Evolutionary conservation across 2,797 vertebrate species (phyloP).

Genomic region (Synaphobranchus kaupii): DNA sequence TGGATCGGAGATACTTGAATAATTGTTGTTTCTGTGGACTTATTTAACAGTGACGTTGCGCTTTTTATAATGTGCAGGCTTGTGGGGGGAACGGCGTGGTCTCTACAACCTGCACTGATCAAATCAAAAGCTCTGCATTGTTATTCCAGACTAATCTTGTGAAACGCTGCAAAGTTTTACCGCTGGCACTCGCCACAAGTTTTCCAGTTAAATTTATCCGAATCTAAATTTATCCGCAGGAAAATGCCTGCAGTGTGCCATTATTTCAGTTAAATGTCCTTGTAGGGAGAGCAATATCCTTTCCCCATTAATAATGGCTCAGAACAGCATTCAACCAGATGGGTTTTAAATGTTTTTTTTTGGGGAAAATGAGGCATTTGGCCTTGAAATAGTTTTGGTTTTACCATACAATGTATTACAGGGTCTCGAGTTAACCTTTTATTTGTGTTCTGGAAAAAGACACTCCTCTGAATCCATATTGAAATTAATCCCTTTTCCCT

Average conservation of each 20-base stretch:
- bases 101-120: conserved; percentile 35
- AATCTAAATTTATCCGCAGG: conserved; percentile 62
- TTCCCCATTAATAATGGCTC: conserved; percentile 21
- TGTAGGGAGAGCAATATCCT: conserved; percentile 43
- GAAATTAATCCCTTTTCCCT: background rate
- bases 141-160: conserved; percentile 48
- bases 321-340: conserved; percentile 29
- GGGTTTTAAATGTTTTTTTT: background rate
- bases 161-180: conserved; percentile 47
- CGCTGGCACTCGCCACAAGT: conserved; percentile 42
- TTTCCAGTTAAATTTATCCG: conserved; percentile 65
- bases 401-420: background rate
- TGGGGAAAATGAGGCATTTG: too few relatives aligned
- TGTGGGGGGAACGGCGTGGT: background rate
- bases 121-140: conserved; percentile 39
- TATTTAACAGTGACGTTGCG: conserved; percentile 8
- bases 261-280: conserved; percentile 66
- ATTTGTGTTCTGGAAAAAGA: background rate
- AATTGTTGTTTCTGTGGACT: background rate
- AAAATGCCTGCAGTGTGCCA: conserved; percentile 63
- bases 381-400: background rate
- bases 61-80: background rate
- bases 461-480: background rate
- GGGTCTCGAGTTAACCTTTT: background rate
- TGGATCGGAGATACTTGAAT: background rate